Base-by-base conservation (phyloP, 2,113 vertebrate species). In the Microcebus jonahi region DNA sequence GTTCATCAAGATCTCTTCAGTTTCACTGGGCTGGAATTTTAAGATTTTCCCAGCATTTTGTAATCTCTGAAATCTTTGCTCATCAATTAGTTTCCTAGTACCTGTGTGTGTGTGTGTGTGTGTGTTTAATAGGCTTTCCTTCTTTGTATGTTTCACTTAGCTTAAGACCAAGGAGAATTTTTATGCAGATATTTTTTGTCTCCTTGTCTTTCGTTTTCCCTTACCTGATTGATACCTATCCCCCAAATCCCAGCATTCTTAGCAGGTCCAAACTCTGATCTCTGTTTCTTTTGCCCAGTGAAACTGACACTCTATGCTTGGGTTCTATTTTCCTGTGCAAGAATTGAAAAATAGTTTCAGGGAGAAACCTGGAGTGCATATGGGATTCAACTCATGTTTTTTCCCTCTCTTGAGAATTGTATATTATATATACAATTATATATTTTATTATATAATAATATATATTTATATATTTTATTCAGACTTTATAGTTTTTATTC, bases 21-120 rank as follows among this genome's bases (percentile, higher is more conserved):
- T 85, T 75, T 45, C 20, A 34, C 65, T 12, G 36, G 5, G 45
- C 4, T 67, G 3, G 59, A 68, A 76, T 77, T 29, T 48, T 90
- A 87, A 95, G n/a, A 42, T 68, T 42, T 67, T 67, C 9, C 25
- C 57, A 77, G 50, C 10, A 80, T 84, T 95, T 95, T 93, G 34
- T 2, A 90, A 59, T 48, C 23, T 77, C 13, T 83, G 29, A 77
- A 71, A 65, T 63, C 61, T 79, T 90, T 67, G 45, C 25, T 59
- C 80, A 67, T 70, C n/a, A 90, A 18, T 53, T 61, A 88, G 13
- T 48, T 11, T 90, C 23, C 36, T 53, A n/a, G 39, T 34, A 86
- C n/a, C n/a, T 86, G 23, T 79, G 53, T 36, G 45, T 25, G 36
- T 25, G 77, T 45, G 53, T 55, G 53, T 55, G 53, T 55, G 53